These are phyloP conservation scores for Amniataba percoides DNA, from an alignment of 2,797 vertebrate species.

Conservation along the genomic window DNA sequence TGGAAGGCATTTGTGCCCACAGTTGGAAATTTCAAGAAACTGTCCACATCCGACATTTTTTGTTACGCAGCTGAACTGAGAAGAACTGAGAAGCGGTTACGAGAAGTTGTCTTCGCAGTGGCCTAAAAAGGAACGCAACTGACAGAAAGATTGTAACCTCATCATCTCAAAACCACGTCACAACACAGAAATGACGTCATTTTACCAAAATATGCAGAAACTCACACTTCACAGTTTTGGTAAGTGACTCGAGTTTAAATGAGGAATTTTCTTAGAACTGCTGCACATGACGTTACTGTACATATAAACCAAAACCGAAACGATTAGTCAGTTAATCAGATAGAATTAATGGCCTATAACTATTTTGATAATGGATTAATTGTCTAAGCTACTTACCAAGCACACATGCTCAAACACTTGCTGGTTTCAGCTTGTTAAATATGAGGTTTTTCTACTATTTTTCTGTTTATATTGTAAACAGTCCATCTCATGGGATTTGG, in stretches of 20 bases:
- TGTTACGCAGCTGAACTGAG: too few relatives aligned
- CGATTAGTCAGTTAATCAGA: neutral
- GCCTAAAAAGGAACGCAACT: neutral
- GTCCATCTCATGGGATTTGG: neutral
- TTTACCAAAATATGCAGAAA: neutral
- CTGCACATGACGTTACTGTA: neutral
- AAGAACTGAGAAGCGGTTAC: neutral
- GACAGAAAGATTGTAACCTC: neutral
- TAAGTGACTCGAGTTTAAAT: neutral
- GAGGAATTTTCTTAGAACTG: neutral
- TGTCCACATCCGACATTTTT: too few relatives aligned
- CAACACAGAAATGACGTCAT: neutral
- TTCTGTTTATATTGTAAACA: slow-evolving; percentile 4
- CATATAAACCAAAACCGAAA: neutral
- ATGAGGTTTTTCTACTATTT: neutral
- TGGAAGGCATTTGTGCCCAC: neutral
- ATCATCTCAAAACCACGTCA: neutral
- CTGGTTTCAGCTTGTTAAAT: neutral
- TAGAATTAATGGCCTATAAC: neutral
- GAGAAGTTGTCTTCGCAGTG: neutral
- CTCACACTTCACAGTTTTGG: neutral
- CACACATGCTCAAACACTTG: slow-evolving; percentile 15
- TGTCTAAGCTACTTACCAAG: slow-evolving; percentile 36
- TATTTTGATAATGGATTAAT: slow-evolving; percentile 22
- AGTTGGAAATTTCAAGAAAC: neutral